Base-by-base conservation (phyloP, 2,888 invertebrate species). In the Parochlus steinenii region DNA sequence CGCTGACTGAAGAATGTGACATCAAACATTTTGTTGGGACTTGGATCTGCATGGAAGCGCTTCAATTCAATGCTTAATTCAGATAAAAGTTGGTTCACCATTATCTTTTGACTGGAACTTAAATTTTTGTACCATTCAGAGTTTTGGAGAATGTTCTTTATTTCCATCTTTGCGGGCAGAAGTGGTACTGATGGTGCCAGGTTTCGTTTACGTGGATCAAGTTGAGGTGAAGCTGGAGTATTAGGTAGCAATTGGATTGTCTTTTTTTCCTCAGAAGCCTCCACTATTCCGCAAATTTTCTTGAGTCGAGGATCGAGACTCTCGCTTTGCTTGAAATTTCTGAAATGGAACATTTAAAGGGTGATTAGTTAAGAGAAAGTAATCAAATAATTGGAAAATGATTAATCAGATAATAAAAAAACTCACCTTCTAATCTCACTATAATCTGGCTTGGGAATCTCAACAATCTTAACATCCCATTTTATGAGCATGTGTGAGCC, bases 291-390 rank as follows among this genome's bases (percentile, higher is more conserved):
- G 51, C 82, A 76, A 36, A 83, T 77, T 55, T 75, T 77, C 41
- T 74, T 62, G 41, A 85, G 50, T 37, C 85, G 68, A 2, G 85
- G 85, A 63, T 85, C 85, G 28, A 74, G 64, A 26, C 72, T 75
- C 31, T 55, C 52, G 7, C 12, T 24, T 18, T 36, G 30, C 12
- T 23, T 10, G 19, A 36, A 36, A 20, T 24, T 36, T 24, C 36
- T n/a, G n/a, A n/a, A n/a, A n/a, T 50, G 79, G 73, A 4, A 74
- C 71, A n/a, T n/a, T n/a, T n/a, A n/a, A n/a, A n/a, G n/a, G n/a
- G n/a, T n/a, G n/a, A n/a, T n/a, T n/a, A n/a, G n/a, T n/a, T n/a
- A n/a, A n/a, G n/a, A n/a, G n/a, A n/a, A n/a, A n/a, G n/a, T n/a
- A n/a, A n/a, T n/a, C n/a, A n/a, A n/a, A n/a, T n/a, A n/a, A n/a